A percentile compares a stretch with the other conserved stretches of the same genome.
Evolutionary conservation across 2,113 vertebrate species (phyloP).

Genomic region (Thunnus thynnus): DNA sequence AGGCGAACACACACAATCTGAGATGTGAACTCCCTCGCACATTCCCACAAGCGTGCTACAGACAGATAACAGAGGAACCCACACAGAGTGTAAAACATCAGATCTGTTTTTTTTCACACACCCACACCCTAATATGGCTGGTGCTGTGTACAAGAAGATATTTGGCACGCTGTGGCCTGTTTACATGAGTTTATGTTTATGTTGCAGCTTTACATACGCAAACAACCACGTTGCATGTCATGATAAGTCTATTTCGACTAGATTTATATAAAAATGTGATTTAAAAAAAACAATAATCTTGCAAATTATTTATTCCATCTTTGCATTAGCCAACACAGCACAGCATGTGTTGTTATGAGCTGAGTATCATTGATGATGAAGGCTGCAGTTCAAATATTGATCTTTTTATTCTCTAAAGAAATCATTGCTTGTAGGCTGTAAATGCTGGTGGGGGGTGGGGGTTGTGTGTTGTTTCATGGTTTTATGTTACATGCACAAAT

Average conservation of each 20-base stretch:
- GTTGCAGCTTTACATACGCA: not conserved
- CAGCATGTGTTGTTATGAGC: not conserved
- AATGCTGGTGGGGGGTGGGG: not conserved
- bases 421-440: slow-evolving; percentile 1
- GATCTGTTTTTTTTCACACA: slow-evolving; percentile 68
- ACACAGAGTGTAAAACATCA: slow-evolving; percentile 70
- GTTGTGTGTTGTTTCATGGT: not conserved
- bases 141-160: slow-evolving; percentile 21
- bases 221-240: not conserved
- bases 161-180: slow-evolving; percentile 33
- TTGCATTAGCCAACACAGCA: not conserved
- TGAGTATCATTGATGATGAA: slow-evolving; percentile 7
- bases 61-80: slow-evolving; percentile 64
- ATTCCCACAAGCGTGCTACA: slow-evolving; percentile 59
- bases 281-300: not conserved
- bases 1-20: slow-evolving; percentile 29
- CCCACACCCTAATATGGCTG: slow-evolving; percentile 56
- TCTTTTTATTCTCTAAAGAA: slow-evolving; percentile 18
- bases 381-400: slow-evolving; percentile 39
- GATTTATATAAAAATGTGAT: not conserved
- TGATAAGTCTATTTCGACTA: too few species aligned
- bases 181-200: slow-evolving; percentile 10
- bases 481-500: slow-evolving; percentile 36
- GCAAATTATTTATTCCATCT: not conserved
- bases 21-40: slow-evolving; percentile 56